phyloP scores from a whole-genome alignment of 2,888 invertebrate genomes.

The Spodoptera picta region DNA sequence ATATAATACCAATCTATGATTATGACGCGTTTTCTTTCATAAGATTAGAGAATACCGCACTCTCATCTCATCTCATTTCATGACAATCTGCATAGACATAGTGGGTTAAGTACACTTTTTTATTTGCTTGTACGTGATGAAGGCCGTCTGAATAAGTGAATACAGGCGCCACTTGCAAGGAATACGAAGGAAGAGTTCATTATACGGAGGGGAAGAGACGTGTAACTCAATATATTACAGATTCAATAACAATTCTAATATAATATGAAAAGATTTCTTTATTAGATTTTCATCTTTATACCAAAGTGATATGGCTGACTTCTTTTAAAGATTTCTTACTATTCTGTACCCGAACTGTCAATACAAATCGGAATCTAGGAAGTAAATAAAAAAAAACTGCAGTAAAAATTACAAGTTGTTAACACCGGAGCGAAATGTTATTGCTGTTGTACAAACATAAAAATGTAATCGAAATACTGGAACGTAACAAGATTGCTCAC shows the following conservation, averaged over 20 bases:
- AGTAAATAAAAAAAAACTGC: neutral
- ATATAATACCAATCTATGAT: too few species aligned
- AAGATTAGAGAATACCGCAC: conserved; percentile 18
- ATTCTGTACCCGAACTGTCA: too few species aligned
- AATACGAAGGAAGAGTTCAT: conserved; percentile 19
- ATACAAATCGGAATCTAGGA: neutral
- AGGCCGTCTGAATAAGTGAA: conserved; percentile 6
- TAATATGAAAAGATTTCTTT: too few species aligned
- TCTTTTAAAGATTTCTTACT: too few species aligned
- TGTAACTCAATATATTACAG: too few species aligned
- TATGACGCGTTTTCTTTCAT: neutral
- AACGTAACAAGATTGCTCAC: conserved; percentile 1
- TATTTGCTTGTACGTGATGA: conserved; percentile 18
- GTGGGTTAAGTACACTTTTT: conserved; percentile 25
- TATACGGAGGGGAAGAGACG: neutral
- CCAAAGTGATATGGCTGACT: too few species aligned
- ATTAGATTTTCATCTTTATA: too few species aligned
- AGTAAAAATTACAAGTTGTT: neutral
- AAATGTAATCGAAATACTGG: conserved; percentile 16
- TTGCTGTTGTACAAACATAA: conserved; percentile 10
- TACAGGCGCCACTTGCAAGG: conserved; percentile 18
- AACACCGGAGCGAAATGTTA: neutral
- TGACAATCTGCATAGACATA: neutral
- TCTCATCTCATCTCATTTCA: neutral
- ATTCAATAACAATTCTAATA: too few species aligned